Percentiles rank a stretch among this genome's conserved stretches.
Evolutionary conservation across 2,888 invertebrate genomes (phyloP).

Genomic region (Pristionchus fissidentatus): DNA sequence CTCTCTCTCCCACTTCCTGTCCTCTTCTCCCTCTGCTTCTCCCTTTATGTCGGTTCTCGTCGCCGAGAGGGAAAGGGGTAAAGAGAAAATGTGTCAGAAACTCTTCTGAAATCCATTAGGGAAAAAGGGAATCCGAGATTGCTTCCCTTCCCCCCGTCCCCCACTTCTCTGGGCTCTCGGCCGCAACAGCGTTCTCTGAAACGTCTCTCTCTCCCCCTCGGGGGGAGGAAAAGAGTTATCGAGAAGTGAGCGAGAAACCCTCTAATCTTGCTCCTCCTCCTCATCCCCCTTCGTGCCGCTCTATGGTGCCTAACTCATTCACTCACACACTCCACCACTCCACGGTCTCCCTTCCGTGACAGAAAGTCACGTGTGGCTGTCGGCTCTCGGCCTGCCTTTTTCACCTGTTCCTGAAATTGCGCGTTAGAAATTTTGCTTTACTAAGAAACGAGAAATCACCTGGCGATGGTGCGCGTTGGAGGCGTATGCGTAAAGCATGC

Average conservation of each 20-base stretch:
- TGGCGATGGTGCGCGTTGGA: too few species aligned
- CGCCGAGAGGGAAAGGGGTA: too few species aligned
- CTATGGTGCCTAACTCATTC: too few species aligned
- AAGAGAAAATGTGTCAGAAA: slow-evolving; percentile 31
- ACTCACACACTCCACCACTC: too few species aligned
- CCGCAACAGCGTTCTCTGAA: too few species aligned
- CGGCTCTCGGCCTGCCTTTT: too few species aligned
- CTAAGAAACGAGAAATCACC: slow-evolving; percentile 14
- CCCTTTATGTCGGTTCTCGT: slow-evolving; percentile 47
- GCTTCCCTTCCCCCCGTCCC: slow-evolving; percentile 8
- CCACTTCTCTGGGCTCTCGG: too few species aligned
- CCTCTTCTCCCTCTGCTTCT: slow-evolving; percentile 46
- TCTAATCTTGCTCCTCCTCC: slow-evolving; percentile 29
- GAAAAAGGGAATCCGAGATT: slow-evolving; percentile 27
- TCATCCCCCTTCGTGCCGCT: too few species aligned
- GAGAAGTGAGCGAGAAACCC: too few species aligned
- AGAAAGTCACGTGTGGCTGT: slow-evolving; percentile 20
- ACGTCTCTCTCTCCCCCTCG: neutral
- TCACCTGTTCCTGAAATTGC: neutral
- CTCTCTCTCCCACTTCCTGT: slow-evolving; percentile 40
- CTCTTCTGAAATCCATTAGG: slow-evolving; percentile 26
- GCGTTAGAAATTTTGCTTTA: slow-evolving; percentile 16
- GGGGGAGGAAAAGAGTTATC: too few species aligned
- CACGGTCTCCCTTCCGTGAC: slow-evolving; percentile 36
- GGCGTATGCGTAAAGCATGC: neutral